These are phyloP conservation scores for Sisor rabdophorus DNA, from an alignment of 2,113 vertebrate species.

Conservation along the genomic window DNA sequence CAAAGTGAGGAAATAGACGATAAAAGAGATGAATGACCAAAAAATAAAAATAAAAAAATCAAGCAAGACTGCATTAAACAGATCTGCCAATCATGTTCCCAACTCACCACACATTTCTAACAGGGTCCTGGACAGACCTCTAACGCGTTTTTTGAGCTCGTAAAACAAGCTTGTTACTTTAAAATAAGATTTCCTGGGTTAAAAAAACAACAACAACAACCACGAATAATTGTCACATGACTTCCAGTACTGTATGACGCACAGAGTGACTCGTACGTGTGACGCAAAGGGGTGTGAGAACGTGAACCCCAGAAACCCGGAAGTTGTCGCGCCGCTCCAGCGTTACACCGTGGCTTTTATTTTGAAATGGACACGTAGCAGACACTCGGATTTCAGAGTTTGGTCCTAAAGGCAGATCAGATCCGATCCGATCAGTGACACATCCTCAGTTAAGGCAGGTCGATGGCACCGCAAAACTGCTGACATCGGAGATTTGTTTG, in stretches of 20 bases:
- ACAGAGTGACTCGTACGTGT: not conserved
- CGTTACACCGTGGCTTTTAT: conserved; percentile 40
- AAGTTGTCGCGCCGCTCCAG: not conserved
- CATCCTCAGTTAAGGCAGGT: conserved; percentile 29
- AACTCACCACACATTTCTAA: no score
- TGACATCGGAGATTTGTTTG: conserved; percentile 20
- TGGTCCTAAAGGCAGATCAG: not conserved
- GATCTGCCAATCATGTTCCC: no score
- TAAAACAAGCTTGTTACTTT: no score
- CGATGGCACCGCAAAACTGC: conserved; percentile 41
- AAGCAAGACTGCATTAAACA: no score
- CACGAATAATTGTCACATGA: no score
- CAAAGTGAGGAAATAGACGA: no score
- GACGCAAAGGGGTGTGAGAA: not conserved
- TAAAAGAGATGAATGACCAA: no score
- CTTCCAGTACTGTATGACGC: not conserved
- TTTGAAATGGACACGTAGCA: conserved; percentile 48
- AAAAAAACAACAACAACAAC: no score
- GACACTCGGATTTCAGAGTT: conserved; percentile 8
- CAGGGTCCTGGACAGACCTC: no score
- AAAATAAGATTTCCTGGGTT: no score
- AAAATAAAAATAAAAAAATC: no score
- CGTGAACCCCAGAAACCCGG: not conserved
- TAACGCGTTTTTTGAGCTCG: no score
- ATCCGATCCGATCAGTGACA: conserved; percentile 12